Base-by-base conservation (phyloP, 2,888 invertebrate species). In the Vesta saturnalis region DNA sequence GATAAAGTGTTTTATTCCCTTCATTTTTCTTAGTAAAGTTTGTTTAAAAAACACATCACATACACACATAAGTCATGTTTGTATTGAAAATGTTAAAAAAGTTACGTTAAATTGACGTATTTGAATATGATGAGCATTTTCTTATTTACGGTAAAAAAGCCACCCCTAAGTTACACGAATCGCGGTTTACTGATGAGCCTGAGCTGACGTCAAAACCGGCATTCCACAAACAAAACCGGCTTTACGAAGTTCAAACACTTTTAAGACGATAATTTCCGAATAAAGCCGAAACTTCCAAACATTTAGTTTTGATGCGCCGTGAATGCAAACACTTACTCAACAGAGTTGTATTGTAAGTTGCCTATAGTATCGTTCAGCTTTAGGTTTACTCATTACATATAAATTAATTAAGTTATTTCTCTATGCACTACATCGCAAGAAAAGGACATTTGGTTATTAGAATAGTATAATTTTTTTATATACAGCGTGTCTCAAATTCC, bases 221-320 rank as follows among this genome's bases (percentile, higher is more conserved):
- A 63, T 67, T 67, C 66, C 66, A 59, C 60, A 61, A 66, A 66
- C 49, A 60, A 66, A 66, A 66, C 66, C 66, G 66, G 66, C 66
- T 66, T 57, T 55, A 66, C 57, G 47, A 61, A 66, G 57, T 61
- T 66, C 61, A 60, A 66, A 64, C 49, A 49, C 56, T 46, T 55
- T 18, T n/a, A 22, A 19, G 18, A 14, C 49, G 60, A 14, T 19
- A 15, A 23, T 52, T n/a, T 46, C 49, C 60, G 60, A 60, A 22
- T 6, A 8, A 3, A 12, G 14, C 1, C 52, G 35, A 57, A 8
- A 39, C 39, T n/a, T n/a, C n/a, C n/a, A n/a, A n/a, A n/a, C n/a
- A n/a, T n/a, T n/a, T n/a, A n/a, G n/a, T n/a, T n/a, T n/a, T n/a
- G n/a, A n/a, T n/a, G n/a, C n/a, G n/a, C n/a, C n/a, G n/a, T n/a